A percentile compares a stretch with the other conserved stretches of the same genome.
phyloP scores from a whole-genome alignment of 2,113 vertebrate genomes.

The Lates calcarifer region DNA sequence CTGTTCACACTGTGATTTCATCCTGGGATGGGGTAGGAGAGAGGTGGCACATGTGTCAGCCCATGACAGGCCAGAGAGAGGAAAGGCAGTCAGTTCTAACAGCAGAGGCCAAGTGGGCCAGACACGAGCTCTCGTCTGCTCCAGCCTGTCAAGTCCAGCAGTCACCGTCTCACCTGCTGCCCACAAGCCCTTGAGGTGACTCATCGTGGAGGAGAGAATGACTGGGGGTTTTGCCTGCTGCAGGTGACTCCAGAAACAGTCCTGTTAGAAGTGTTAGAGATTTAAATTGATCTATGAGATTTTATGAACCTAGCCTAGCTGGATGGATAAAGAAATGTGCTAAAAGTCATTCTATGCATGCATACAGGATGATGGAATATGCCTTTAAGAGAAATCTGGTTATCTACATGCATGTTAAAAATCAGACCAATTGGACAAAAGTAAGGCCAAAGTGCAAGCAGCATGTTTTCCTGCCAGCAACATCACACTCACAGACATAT shows the following conservation, averaged over 20 bases:
- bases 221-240: slow-evolving; percentile 16
- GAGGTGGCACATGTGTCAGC: slow-evolving; percentile 17
- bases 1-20: slow-evolving; percentile 40
- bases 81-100: slow-evolving; percentile 27
- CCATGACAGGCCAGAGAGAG: slow-evolving; percentile 16
- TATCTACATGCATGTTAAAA: neutral
- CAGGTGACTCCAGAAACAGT: slow-evolving; percentile 6
- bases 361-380: neutral
- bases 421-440: neutral
- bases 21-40: slow-evolving; percentile 10
- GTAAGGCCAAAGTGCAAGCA: neutral
- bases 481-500: neutral
- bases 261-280: neutral
- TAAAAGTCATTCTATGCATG: neutral
- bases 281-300: neutral
- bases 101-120: slow-evolving; percentile 18
- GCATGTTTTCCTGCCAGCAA: neutral
- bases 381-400: neutral
- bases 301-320: neutral
- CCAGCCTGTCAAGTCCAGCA: slow-evolving; percentile 42
- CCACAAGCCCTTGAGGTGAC: slow-evolving; percentile 39
- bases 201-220: slow-evolving; percentile 24
- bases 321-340: neutral
- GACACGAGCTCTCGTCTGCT: slow-evolving; percentile 23
- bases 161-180: slow-evolving; percentile 62